A percentile compares a stretch with the other conserved stretches of the same genome.
Evolutionary conservation across 2,888 invertebrate genomes (phyloP).

Genomic region (Gandaritis pyraliata): DNA sequence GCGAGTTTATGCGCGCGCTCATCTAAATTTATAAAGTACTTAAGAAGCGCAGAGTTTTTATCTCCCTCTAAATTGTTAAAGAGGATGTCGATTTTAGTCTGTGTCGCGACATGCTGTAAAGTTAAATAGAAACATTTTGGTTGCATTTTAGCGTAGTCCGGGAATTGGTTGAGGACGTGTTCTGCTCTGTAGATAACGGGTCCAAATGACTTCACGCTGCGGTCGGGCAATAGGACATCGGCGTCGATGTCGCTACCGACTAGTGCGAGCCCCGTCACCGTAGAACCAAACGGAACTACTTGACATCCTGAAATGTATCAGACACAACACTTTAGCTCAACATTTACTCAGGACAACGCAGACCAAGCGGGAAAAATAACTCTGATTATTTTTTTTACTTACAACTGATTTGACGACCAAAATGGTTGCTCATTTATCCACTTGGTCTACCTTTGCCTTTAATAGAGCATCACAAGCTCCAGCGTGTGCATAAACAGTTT

Average conservation of each 20-base stretch:
- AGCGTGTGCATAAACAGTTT: too few relatives aligned
- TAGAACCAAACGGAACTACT: slow-evolving; percentile 20
- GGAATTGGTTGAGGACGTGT: not conserved
- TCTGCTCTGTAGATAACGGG: not conserved
- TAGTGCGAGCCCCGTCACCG: slow-evolving; percentile 21
- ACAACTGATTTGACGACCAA: too few relatives aligned
- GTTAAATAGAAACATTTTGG: not conserved
- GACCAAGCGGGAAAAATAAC: too few relatives aligned
- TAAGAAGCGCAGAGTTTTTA: slow-evolving; percentile 32
- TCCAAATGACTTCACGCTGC: not conserved
- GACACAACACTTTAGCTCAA: too few relatives aligned
- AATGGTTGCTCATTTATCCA: too few relatives aligned
- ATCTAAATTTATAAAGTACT: slow-evolving; percentile 37
- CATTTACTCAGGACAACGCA: too few relatives aligned
- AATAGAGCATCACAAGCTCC: too few relatives aligned
- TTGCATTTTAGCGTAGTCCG: slow-evolving; percentile 7
- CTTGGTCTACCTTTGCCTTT: too few relatives aligned
- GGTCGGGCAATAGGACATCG: slow-evolving; percentile 8
- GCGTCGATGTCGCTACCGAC: slow-evolving; percentile 25
- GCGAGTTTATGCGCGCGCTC: slow-evolving; percentile 4
- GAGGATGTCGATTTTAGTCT: slow-evolving; percentile 6
- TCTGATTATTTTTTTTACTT: too few relatives aligned
- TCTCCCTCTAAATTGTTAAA: slow-evolving; percentile 13
- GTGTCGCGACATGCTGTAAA: slow-evolving; percentile 4
- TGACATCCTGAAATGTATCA: slow-evolving; percentile 26